phyloP scores from a whole-genome alignment of 1,140 invertebrate species.

The Charaxes varanes region DNA sequence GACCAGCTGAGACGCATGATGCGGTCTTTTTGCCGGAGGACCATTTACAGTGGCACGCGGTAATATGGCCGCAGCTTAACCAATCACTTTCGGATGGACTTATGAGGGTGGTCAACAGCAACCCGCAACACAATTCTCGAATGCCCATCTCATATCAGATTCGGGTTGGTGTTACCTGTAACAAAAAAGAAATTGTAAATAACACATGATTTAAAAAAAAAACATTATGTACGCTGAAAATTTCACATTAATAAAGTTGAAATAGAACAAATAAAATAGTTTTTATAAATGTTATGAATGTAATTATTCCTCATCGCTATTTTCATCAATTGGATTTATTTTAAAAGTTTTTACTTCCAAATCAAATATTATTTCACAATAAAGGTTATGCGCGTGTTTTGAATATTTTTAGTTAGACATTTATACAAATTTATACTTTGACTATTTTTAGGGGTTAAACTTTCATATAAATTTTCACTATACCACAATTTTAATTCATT shows the following conservation, averaged over 20 bases:
- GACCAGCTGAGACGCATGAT: slow-evolving; percentile 82
- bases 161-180: slow-evolving; percentile 41
- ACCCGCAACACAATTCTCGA: slow-evolving; percentile 40
- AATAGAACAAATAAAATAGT: no score
- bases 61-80: slow-evolving; percentile 81
- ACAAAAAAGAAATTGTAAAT: slow-evolving; percentile 25
- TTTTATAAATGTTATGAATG: no score
- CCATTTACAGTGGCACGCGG: slow-evolving; percentile 90
- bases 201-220: background rate
- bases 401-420: no score
- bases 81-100: slow-evolving; percentile 76
- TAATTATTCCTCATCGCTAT: no score
- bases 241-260: background rate
- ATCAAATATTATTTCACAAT: no score
- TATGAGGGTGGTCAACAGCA: slow-evolving; percentile 43
- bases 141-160: slow-evolving; percentile 61
- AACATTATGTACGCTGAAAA: background rate
- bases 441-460: no score
- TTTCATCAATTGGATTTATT: no score
- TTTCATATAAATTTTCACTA: no score
- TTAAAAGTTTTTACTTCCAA: no score
- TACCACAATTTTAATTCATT: no score
- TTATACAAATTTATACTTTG: no score
- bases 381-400: no score
- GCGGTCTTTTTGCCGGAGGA: slow-evolving; percentile 91